Evolutionary conservation across 2,888 invertebrate genomes (phyloP).

Genomic region (Parnassius apollo): DNA sequence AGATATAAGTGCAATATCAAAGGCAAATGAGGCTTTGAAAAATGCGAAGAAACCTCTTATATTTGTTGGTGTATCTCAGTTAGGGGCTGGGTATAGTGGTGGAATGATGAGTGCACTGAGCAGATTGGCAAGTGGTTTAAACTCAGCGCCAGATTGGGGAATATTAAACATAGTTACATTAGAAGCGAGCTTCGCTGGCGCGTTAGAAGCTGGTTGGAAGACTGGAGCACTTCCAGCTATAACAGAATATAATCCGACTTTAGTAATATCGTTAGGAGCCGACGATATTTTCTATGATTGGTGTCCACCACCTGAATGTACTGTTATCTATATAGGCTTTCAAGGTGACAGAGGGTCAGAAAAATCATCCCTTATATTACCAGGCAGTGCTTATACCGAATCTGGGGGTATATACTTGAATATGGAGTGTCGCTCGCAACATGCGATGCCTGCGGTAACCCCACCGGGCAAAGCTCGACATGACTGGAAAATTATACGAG

Average conservation of each 20-base stretch:
- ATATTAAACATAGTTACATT: constrained; percentile 95
- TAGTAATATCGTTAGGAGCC: constrained; percentile 94
- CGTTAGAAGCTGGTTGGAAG: constrained; percentile 96
- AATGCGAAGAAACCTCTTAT: constrained; percentile 58
- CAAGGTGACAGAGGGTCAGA: constrained; percentile 97
- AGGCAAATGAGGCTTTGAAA: constrained; percentile 35
- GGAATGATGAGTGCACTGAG: constrained; percentile 45
- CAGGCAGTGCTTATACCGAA: constrained; percentile 98
- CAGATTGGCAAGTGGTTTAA: constrained; percentile 34
- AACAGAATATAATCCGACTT: constrained; percentile 84
- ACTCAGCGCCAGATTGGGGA: constrained; percentile 40
- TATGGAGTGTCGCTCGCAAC: constrained; percentile 97
- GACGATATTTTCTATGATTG: constrained; percentile 91
- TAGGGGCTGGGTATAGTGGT: constrained; percentile 39
- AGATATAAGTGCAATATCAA: constrained; percentile 37
- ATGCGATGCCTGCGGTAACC: constrained; percentile 91
- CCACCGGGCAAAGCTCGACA: constrained; percentile 96
- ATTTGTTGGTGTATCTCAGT: constrained; percentile 59
- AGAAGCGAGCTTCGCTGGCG: constrained; percentile 95
- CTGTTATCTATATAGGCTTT: constrained; percentile 94
- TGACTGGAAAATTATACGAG: constrained; percentile 97
- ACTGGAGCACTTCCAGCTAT: constrained; percentile 83
- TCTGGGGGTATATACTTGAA: constrained; percentile 96
- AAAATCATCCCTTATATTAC: constrained; percentile 93
- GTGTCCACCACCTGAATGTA: constrained; percentile 87